Evolutionary conservation across 2,888 invertebrate genomes (phyloP).

Genomic region (Arge pagana): DNA sequence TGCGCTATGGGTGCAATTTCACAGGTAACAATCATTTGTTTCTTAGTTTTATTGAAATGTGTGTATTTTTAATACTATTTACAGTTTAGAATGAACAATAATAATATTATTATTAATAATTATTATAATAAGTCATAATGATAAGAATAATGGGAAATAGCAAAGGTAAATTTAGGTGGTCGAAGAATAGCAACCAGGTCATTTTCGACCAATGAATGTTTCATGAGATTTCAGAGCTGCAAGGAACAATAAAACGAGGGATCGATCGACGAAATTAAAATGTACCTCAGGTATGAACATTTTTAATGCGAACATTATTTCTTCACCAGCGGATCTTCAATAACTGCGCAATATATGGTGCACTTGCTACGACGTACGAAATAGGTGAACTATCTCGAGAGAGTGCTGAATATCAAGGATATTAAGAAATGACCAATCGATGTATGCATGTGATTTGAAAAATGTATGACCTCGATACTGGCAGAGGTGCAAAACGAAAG

Average conservation of each 20-base stretch:
- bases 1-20: not conserved
- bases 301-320: slow-evolving; percentile 15
- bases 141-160: slow-evolving; percentile 46
- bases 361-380: slow-evolving; percentile 37
- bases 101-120: slow-evolving; percentile 37
- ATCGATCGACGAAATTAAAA: too few species aligned
- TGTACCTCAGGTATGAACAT: too few species aligned
- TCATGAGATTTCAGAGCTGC: not conserved
- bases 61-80: slow-evolving; percentile 45
- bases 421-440: too few species aligned
- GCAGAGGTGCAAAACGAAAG: too few species aligned
- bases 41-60: slow-evolving; percentile 17
- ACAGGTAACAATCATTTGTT: slow-evolving; percentile 11
- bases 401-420: slow-evolving; percentile 16
- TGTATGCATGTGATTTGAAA: too few species aligned
- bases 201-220: not conserved
- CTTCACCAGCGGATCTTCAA: slow-evolving; percentile 2
- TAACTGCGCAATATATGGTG: slow-evolving; percentile 44
- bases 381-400: slow-evolving; percentile 28
- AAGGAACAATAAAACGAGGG: too few species aligned
- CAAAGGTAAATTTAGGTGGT: slow-evolving; percentile 23
- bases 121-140: slow-evolving; percentile 44
- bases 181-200: not conserved
- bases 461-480: too few species aligned
- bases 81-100: slow-evolving; percentile 49